These are phyloP conservation scores for Hucho hucho DNA, from an alignment of 2,113 vertebrate genomes.

Conservation along the genomic window DNA sequence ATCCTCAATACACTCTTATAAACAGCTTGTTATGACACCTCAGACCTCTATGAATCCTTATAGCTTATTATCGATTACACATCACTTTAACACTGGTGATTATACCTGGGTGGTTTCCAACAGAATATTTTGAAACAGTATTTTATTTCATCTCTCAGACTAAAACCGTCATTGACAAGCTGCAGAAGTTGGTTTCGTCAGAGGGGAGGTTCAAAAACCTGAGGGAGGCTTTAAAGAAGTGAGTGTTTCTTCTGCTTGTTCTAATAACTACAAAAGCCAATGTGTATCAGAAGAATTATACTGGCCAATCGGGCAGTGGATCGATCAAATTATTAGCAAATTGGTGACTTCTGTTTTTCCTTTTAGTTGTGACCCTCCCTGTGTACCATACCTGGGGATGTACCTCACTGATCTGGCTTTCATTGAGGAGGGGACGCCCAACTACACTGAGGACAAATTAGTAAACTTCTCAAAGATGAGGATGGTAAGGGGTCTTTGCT, in stretches of 20 bases:
- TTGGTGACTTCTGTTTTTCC: background rate
- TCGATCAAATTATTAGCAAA: too few relatives aligned
- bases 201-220: constrained; percentile 98
- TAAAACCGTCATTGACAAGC: constrained; percentile 92
- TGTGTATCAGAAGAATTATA: too few relatives aligned
- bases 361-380: constrained; percentile 92
- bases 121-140: background rate
- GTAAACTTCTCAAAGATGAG: constrained; percentile 99
- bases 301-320: too few relatives aligned
- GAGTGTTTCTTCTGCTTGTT: constrained; percentile 48
- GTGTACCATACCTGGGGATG: constrained; percentile 98
- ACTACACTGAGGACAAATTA: constrained; percentile 94
- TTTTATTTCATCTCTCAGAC: constrained; percentile 75
- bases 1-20: background rate
- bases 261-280: too few relatives aligned
- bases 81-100: background rate
- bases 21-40: background rate
- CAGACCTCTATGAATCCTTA: background rate
- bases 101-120: too few relatives aligned
- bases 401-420: constrained; percentile 98
- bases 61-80: background rate
- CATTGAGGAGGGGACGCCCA: constrained; percentile 96
- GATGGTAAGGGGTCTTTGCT: constrained; percentile 67
- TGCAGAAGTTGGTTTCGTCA: constrained; percentile 95
- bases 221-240: constrained; percentile 97